Percentiles rank a stretch among this genome's conserved stretches.
Conservation (phyloP, 1,140 invertebrate genomes). For the Conus ventricosus region DNA sequence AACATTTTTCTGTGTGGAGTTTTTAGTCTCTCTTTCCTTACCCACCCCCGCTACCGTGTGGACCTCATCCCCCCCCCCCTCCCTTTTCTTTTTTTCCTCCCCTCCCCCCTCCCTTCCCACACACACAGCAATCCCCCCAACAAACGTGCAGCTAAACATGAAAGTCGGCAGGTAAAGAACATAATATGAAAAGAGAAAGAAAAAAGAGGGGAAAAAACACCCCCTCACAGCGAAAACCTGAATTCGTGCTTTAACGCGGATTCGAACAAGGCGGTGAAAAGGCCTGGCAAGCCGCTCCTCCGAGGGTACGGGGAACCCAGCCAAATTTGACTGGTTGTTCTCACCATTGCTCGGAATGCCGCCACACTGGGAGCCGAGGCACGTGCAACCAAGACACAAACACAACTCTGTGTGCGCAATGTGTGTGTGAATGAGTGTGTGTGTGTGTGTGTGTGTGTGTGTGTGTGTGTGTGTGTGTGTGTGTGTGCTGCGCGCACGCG, state of each 20-base stretch:
- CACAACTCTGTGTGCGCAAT: too few species aligned
- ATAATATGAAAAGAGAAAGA: not conserved
- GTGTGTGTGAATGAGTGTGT: too few species aligned
- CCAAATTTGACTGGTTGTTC: conserved; percentile 27
- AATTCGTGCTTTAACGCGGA: conserved; percentile 22
- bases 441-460: too few species aligned
- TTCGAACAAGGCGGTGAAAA: conserved; percentile 29
- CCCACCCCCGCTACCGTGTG: too few species aligned
- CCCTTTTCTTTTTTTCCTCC: too few species aligned
- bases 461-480: too few species aligned
- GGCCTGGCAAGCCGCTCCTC: conserved; percentile 8
- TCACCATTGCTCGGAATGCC: not conserved
- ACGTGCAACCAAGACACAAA: not conserved
- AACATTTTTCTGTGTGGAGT: too few species aligned
- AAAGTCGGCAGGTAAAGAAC: conserved; percentile 1
- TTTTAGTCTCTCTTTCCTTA: not conserved
- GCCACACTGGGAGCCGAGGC: not conserved
- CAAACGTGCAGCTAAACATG: not conserved
- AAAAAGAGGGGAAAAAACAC: too few species aligned
- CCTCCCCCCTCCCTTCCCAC: not conserved
- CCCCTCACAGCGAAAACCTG: too few species aligned
- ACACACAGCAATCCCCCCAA: too few species aligned
- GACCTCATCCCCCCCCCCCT: not conserved
- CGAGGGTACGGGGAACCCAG: not conserved
- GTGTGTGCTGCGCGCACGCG: too few species aligned